Percentiles rank a stretch among this genome's conserved stretches.
Evolutionary conservation across 2,113 vertebrate genomes (phyloP).

Genomic region (Fulica atra): DNA sequence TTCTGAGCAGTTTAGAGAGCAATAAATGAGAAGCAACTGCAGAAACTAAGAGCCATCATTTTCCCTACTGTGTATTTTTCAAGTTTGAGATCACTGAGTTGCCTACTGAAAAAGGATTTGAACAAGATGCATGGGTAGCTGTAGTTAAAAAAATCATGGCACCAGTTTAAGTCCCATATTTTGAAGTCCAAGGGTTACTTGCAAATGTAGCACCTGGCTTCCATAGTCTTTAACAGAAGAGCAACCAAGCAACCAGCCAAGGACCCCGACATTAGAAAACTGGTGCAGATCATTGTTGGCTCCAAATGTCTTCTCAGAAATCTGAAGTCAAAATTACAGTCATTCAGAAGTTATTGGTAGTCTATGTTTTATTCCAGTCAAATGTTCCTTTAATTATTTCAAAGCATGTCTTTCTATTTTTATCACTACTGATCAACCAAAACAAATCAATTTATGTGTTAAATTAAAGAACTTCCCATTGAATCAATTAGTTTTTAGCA

Average conservation of each 20-base stretch:
- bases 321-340: neutral
- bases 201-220: neutral
- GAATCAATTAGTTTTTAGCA: neutral
- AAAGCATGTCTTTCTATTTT: slow-evolving; percentile 25
- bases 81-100: neutral
- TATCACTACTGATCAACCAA: slow-evolving; percentile 23
- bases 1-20: neutral
- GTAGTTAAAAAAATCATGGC: neutral
- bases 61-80: neutral
- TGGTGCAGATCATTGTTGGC: neutral
- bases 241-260: neutral
- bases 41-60: neutral
- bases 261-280: neutral
- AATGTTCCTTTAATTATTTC: slow-evolving; percentile 13
- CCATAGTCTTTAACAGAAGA: neutral
- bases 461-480: slow-evolving; percentile 16
- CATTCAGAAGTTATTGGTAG: neutral
- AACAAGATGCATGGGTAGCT: neutral
- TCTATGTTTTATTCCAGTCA: neutral
- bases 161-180: neutral
- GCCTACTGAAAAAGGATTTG: neutral
- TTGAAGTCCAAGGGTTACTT: neutral
- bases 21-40: neutral
- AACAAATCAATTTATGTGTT: slow-evolving; percentile 19
- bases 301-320: neutral